Base-by-base conservation (phyloP, 1,140 invertebrate species). In the Bombus pascuorum region DNA sequence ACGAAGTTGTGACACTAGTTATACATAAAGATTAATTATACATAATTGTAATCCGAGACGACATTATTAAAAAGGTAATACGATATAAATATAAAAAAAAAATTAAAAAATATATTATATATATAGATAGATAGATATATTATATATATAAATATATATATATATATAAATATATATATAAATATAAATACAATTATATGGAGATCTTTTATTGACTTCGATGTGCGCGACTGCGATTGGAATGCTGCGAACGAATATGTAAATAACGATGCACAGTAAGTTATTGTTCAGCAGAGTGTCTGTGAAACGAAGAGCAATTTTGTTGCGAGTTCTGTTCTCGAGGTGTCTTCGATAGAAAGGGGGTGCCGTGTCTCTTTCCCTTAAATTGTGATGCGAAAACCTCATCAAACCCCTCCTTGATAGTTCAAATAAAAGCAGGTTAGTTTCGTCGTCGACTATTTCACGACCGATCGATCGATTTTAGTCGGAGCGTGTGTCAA, bases 1-100 rank as follows among this genome's bases (percentile, higher is more conserved):
- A 75, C 53, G 68, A 87, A 78, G 66, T 90, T 91, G 80, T 75
- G 72, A 85, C 87, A 71, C 77, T 85, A 75, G 76, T 70, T 83
- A 83, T 82, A 82, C 71, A 82, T 82, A 82, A 87, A 85, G 65
- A 90, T 81, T 73, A 62, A 89, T 42, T 89, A 87, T 88, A 91
- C 87, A 86, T 93, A 93, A 93, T 92, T 86, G 75, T 86, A 91
- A 89, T 73, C 86, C 86, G 71, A 89, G 83, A 92, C 86, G 91
- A 93, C 83, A 93, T 93, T 93, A 93, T 93, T 90, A 89, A 37
- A 37, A 92, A 88, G 25, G 77, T 91, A 93, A 90, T 86, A 91
- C 87, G 89, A 92, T 93, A 93, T 90, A 93, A 90, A 88, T 92
- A 94, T 92, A 12, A 92, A 91, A 92, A 91, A 37, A 91, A 92